These are phyloP conservation scores for Otolemur garnettii DNA, from an alignment of 2,113 vertebrate genomes.

Conservation along the genomic window DNA sequence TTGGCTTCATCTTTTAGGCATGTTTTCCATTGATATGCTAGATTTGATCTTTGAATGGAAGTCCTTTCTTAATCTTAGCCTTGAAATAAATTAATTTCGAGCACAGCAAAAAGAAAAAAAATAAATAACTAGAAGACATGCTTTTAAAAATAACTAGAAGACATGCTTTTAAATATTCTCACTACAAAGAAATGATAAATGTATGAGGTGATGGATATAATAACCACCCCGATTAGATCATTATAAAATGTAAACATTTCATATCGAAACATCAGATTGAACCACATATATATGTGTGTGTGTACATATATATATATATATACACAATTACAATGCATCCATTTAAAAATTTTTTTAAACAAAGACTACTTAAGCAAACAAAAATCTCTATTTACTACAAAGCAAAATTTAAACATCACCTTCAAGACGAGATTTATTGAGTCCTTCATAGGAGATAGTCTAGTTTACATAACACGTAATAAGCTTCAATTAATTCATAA, in stretches of 20 bases:
- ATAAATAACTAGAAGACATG: not conserved
- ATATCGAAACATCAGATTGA: not conserved
- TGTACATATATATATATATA: not conserved
- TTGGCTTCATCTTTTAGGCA: not conserved
- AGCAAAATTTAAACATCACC: conserved; percentile 18
- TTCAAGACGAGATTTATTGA: not conserved
- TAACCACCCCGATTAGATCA: not conserved
- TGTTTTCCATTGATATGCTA: too few species aligned
- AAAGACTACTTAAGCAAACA: not conserved
- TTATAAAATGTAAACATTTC: not conserved
- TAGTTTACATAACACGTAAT: not conserved
- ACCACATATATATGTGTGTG: not conserved
- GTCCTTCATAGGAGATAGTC: not conserved
- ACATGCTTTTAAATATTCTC: not conserved
- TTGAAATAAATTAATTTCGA: too few species aligned
- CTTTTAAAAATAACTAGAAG: not conserved
- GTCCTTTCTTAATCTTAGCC: too few species aligned
- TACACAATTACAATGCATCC: not conserved
- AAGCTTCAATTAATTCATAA: not conserved
- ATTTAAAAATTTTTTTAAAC: not conserved
- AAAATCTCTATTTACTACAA: not conserved
- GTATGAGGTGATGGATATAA: not conserved
- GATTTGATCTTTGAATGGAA: too few species aligned
- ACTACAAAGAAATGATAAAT: not conserved
- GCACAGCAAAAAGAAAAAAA: too few species aligned